Conservation (phyloP, 2,888 invertebrate genomes). For the Tiliacea citrago region DNA sequence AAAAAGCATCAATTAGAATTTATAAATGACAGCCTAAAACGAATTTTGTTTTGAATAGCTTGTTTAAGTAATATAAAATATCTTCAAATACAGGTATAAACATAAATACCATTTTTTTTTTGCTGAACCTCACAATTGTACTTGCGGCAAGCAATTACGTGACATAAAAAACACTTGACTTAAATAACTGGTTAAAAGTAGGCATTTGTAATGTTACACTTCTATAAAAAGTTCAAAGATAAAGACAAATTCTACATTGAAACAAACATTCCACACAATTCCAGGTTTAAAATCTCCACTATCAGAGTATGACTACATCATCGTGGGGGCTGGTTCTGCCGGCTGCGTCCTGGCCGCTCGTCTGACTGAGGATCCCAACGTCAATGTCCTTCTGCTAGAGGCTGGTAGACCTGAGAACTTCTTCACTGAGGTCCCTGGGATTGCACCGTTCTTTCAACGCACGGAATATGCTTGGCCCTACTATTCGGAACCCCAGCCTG, state of each 20-base stretch:
- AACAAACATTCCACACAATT: constrained; percentile 50
- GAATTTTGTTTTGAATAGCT: too few species aligned
- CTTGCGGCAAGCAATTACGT: not conserved
- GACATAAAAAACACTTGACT: not conserved
- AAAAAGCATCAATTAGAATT: too few species aligned
- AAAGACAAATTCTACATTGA: not conserved
- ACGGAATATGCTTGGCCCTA: constrained; percentile 92
- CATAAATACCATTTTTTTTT: too few species aligned
- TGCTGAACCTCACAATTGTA: not conserved
- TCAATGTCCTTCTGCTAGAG: constrained; percentile 92
- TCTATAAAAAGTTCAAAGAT: not conserved
- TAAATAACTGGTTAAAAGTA: not conserved
- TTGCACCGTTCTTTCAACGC: constrained; percentile 90
- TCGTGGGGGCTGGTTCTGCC: constrained; percentile 91
- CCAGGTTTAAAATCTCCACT: constrained; percentile 79
- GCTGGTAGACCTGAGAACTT: constrained; percentile 85
- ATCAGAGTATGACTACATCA: constrained; percentile 89
- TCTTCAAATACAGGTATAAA: too few species aligned
- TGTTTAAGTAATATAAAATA: too few species aligned
- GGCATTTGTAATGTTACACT: not conserved
- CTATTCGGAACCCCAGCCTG: constrained; percentile 90
- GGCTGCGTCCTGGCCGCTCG: constrained; percentile 89
- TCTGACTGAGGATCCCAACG: constrained; percentile 85
- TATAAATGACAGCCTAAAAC: too few species aligned
- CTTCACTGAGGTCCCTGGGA: constrained; percentile 88